Percentiles rank a stretch among this genome's conserved stretches.
Evolutionary conservation across 2,888 invertebrate species (phyloP).

Genomic region (Zeuzera pyrina): DNA sequence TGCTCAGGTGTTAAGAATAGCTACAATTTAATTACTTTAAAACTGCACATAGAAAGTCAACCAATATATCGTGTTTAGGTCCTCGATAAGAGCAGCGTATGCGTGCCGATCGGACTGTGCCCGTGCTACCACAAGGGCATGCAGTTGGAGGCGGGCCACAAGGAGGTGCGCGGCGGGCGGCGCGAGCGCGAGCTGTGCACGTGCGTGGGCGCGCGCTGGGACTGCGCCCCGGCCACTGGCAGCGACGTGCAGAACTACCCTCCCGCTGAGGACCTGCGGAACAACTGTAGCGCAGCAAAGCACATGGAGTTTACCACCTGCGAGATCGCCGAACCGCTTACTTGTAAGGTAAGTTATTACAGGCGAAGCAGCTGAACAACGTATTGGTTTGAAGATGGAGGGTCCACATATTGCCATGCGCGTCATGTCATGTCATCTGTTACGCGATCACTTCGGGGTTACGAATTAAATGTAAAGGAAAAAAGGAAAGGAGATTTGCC

Average conservation of each 20-base stretch:
- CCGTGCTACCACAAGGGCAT: constrained; percentile 83
- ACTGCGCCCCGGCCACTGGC: constrained; percentile 76
- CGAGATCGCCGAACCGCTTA: constrained; percentile 80
- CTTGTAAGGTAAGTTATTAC: constrained; percentile 83
- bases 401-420: too few species aligned
- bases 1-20: too few species aligned
- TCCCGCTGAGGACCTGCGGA: constrained; percentile 75
- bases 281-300: constrained; percentile 76
- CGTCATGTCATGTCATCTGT: too few species aligned
- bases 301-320: constrained; percentile 86
- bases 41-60: too few species aligned
- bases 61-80: constrained; percentile 44
- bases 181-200: constrained; percentile 82
- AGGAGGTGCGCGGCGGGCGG: constrained; percentile 80
- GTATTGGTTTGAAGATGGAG: too few species aligned
- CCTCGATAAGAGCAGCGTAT: constrained; percentile 80
- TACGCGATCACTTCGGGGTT: too few species aligned
- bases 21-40: too few species aligned
- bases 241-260: constrained; percentile 78
- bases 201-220: constrained; percentile 82
- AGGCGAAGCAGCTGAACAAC: too few species aligned
- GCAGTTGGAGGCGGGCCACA: constrained; percentile 82
- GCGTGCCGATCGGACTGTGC: constrained; percentile 83
- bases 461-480: too few species aligned
- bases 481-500: too few species aligned